Evolutionary conservation across 92 coral and sea anemone species (phyloP).

Genomic region (Paramuricea clavata): DNA sequence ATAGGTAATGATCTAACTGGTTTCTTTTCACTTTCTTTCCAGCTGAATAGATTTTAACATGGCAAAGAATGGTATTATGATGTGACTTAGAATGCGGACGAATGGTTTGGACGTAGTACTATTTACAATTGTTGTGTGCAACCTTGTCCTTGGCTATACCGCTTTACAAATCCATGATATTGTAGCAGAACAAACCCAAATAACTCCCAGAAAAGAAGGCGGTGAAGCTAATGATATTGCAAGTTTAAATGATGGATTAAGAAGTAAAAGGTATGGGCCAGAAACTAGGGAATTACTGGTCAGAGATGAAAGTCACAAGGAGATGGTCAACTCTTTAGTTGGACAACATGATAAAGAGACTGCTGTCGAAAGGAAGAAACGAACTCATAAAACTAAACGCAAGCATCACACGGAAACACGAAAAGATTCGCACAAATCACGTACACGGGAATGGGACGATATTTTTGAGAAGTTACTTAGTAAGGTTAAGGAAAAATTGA

Average conservation of each 20-base stretch:
- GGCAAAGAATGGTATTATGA: background rate
- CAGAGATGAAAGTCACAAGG: background rate
- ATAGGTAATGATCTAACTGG: too few species aligned
- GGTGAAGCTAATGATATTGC: background rate
- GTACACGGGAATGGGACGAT: background rate
- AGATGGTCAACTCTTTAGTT: background rate
- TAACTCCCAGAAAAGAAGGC: background rate
- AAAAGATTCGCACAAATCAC: background rate
- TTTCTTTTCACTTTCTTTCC: background rate
- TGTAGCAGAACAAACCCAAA: background rate
- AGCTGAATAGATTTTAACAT: slow-evolving; percentile 6
- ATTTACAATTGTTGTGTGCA: background rate
- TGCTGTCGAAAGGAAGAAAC: background rate
- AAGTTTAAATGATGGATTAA: background rate
- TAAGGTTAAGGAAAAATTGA: background rate
- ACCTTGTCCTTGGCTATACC: background rate
- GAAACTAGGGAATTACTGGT: too few species aligned
- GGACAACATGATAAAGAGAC: background rate
- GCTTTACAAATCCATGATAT: background rate
- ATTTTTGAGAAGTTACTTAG: background rate
- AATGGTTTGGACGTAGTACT: background rate
- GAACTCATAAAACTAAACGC: background rate
- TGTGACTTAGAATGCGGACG: slow-evolving; percentile 28
- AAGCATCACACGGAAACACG: background rate
- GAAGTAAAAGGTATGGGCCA: background rate